Percentiles rank a stretch among this genome's conserved stretches.
phyloP scores from a whole-genome alignment of 2,797 vertebrate species.

The Tragopan temminckii region DNA sequence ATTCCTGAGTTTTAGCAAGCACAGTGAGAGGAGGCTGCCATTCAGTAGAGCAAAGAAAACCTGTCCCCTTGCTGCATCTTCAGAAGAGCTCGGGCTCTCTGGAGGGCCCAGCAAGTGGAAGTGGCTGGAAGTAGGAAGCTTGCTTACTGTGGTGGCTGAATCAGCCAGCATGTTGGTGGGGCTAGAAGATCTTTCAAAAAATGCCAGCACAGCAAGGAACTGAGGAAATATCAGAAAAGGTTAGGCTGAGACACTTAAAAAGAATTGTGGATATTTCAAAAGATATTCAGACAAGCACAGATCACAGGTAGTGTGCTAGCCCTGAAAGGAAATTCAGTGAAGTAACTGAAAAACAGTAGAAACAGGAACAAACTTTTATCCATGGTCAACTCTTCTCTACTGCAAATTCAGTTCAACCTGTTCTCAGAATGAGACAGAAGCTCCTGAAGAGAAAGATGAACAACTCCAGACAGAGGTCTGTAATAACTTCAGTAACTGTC shows the following conservation, averaged over 20 bases:
- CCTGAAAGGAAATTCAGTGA: neutral
- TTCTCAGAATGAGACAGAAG: neutral
- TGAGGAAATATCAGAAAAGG: neutral
- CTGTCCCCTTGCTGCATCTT: neutral
- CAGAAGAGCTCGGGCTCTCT: neutral
- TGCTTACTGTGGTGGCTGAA: neutral
- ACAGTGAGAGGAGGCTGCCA: neutral
- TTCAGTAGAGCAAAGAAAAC: neutral
- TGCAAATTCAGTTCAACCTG: neutral
- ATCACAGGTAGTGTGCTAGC: neutral
- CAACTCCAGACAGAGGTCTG: neutral
- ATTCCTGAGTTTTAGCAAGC: neutral
- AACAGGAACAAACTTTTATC: neutral
- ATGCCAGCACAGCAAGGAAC: neutral
- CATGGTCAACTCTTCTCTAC: neutral
- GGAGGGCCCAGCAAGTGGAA: neutral
- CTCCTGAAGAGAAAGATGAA: neutral
- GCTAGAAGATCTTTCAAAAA: neutral
- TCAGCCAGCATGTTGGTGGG: neutral
- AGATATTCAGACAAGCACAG: neutral
- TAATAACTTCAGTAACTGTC: neutral
- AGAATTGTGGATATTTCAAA: neutral
- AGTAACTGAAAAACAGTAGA: neutral
- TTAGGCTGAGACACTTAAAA: neutral
- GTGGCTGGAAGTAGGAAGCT: neutral